Evolutionary conservation across 2,113 vertebrate genomes (phyloP).

Genomic region (Catagonus wagneri): DNA sequence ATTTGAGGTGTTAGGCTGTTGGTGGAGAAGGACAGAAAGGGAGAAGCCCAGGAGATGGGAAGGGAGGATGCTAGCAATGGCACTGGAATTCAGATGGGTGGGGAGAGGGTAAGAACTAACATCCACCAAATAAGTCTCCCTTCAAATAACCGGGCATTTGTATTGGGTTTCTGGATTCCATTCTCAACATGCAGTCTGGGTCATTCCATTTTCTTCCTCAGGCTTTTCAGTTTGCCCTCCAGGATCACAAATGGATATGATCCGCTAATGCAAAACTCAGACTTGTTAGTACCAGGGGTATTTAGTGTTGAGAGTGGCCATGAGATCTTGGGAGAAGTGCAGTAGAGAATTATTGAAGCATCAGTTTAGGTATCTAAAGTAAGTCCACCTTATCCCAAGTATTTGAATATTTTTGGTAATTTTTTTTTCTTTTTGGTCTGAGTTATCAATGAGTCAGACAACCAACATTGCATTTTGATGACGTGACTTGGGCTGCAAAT

Average conservation of each 20-base stretch:
- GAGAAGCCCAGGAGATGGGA: neutral
- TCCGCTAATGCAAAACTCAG: conserved; percentile 32
- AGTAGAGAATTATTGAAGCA: neutral
- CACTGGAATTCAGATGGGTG: neutral
- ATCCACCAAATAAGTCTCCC: neutral
- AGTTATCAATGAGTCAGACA: conserved; percentile 35
- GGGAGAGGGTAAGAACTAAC: neutral
- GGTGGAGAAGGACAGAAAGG: neutral
- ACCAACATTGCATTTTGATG: neutral
- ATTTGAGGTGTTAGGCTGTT: conserved; percentile 22
- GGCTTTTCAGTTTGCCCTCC: conserved; percentile 44
- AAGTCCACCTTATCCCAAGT: neutral
- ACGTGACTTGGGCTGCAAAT: neutral
- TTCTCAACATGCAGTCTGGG: conserved; percentile 34
- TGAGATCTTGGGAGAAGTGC: neutral
- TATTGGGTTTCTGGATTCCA: conserved; percentile 52
- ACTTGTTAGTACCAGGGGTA: conserved; percentile 32
- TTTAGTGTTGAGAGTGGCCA: neutral
- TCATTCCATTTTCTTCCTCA: conserved; percentile 45
- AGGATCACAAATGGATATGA: conserved; percentile 23
- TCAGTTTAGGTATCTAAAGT: neutral
- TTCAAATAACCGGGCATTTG: neutral
- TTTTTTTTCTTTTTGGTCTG: neutral
- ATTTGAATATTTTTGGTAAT: neutral
- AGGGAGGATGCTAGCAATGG: neutral